Evolutionary conservation across 2,797 vertebrate genomes (phyloP).

Genomic region (Intellagama lesueurii): DNA sequence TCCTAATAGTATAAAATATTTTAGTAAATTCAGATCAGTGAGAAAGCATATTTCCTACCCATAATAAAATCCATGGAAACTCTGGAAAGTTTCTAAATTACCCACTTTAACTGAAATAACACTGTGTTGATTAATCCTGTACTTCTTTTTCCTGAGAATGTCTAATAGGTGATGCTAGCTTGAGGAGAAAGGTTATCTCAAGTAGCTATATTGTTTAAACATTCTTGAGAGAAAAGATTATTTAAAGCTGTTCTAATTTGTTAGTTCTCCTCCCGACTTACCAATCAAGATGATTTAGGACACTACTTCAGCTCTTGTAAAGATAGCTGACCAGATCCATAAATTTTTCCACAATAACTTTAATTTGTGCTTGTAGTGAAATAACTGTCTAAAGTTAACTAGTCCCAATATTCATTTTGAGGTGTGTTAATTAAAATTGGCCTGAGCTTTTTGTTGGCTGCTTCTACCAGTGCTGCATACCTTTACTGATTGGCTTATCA

Average conservation of each 20-base stretch:
- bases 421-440: slow-evolving; percentile 18
- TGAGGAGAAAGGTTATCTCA: not conserved
- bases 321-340: not conserved
- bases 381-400: slow-evolving; percentile 20
- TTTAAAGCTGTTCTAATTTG: not conserved
- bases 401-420: not conserved
- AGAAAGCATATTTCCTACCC: too few relatives aligned
- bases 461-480: not conserved
- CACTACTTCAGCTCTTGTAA: not conserved
- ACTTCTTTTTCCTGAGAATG: not conserved
- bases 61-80: too few relatives aligned
- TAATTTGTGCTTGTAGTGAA: not conserved
- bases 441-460: not conserved
- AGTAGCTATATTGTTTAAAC: not conserved
- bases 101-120: not conserved
- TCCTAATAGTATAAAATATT: too few relatives aligned
- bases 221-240: not conserved
- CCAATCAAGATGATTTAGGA: not conserved
- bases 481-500: not conserved
- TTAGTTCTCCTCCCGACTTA: not conserved
- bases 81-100: not conserved
- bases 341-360: not conserved
- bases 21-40: too few relatives aligned
- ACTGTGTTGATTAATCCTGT: not conserved
- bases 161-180: not conserved